phyloP scores from a whole-genome alignment of 2,113 vertebrate genomes.

The Cichladusa arquata region DNA sequence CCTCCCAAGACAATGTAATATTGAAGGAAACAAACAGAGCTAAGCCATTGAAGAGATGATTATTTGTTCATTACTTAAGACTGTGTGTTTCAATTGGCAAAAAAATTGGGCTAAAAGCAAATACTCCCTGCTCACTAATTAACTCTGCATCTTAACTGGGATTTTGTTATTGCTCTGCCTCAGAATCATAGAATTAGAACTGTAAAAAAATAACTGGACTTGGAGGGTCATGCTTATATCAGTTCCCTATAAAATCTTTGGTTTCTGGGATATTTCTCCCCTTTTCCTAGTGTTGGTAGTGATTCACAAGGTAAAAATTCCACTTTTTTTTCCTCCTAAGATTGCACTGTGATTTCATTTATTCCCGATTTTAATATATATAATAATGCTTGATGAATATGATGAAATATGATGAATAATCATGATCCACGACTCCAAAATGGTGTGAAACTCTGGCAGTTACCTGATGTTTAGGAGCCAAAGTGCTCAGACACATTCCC shows the following conservation, averaged over 20 bases:
- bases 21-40: constrained; percentile 16
- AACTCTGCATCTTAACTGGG: not conserved
- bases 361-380: not conserved
- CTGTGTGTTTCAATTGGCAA: not conserved
- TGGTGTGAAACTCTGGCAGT: fast-evolving
- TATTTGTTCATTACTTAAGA: constrained; percentile 24
- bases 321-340: not conserved
- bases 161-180: not conserved
- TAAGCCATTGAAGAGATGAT: constrained; percentile 3
- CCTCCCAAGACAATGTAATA: not conserved
- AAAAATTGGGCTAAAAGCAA: not conserved
- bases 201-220: not conserved
- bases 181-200: not conserved
- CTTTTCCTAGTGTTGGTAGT: not conserved
- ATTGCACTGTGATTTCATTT: not conserved
- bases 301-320: not conserved
- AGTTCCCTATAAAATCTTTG: not conserved
- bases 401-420: not conserved
- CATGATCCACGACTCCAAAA: fast-evolving
- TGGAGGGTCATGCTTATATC: not conserved
- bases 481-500: not conserved
- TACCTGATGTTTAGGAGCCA: not conserved
- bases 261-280: not conserved
- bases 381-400: too few relatives aligned
- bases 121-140: not conserved